Percentiles rank a stretch among this genome's conserved stretches.
These are phyloP conservation scores for Aeoliscus strigatus DNA, from an alignment of 2,797 vertebrate species.

Conservation along the genomic window DNA sequence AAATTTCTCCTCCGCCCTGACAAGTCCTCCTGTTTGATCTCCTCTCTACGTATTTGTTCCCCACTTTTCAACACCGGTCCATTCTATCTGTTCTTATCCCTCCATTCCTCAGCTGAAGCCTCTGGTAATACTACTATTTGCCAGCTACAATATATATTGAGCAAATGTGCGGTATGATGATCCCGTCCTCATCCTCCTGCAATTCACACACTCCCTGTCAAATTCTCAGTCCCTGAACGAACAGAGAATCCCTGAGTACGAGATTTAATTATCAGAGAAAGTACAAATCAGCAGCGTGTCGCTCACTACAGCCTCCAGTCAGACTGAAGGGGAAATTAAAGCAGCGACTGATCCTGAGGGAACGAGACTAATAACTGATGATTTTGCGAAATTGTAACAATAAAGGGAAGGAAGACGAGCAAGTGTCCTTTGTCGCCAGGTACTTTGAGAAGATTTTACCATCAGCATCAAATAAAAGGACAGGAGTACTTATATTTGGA, in stretches of 20 bases:
- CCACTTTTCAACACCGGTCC: no score
- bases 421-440: no score
- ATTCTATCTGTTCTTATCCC: no score
- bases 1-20: no score
- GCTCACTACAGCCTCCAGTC: constrained; percentile 22
- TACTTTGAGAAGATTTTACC: no score
- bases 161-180: constrained; percentile 6
- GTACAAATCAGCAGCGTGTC: constrained; percentile 22
- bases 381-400: constrained; percentile 25
- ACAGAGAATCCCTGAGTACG: constrained; percentile 8
- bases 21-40: no score
- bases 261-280: constrained; percentile 30
- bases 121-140: constrained; percentile 6
- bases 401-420: neutral
- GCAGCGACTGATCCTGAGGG: constrained; percentile 23
- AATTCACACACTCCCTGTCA: neutral
- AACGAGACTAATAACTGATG: constrained; percentile 33
- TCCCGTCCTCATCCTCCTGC: no score
- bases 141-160: neutral
- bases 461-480: no score
- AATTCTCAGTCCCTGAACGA: constrained; percentile 2
- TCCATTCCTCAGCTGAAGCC: neutral
- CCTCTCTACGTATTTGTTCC: no score
- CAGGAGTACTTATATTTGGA: no score
- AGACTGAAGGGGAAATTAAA: constrained; percentile 19